Percentiles rank a stretch among this genome's conserved stretches.
Evolutionary conservation across 2,113 vertebrate species (phyloP).

Genomic region (Neopipo cinnamomea): DNA sequence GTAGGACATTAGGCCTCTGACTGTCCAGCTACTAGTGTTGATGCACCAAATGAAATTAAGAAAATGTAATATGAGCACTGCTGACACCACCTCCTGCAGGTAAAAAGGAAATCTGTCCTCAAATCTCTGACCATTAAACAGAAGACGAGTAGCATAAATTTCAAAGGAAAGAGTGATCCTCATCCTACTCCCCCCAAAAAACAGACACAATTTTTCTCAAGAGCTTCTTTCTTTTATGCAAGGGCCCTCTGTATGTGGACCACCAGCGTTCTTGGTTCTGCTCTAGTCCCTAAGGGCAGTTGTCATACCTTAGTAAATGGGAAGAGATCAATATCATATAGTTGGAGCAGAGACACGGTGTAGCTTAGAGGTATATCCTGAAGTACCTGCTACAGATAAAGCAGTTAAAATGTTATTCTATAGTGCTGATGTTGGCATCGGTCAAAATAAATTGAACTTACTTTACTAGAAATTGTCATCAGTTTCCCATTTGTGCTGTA

Average conservation of each 20-base stretch:
- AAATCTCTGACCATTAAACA: background rate
- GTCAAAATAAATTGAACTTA: slow-evolving; percentile 20
- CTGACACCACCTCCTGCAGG: background rate
- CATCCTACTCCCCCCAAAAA: background rate
- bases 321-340: background rate
- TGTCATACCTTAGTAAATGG: background rate
- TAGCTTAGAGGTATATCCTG: background rate
- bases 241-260: background rate
- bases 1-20: background rate
- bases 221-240: background rate
- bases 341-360: background rate
- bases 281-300: background rate
- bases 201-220: background rate
- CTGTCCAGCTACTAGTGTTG: background rate
- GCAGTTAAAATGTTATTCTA: background rate
- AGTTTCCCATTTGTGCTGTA: slow-evolving; percentile 55
- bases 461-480: slow-evolving; percentile 21
- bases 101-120: background rate
- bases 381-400: background rate
- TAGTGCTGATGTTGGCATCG: background rate
- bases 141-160: background rate
- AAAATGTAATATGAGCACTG: background rate
- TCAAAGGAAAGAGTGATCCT: background rate
- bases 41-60: background rate
- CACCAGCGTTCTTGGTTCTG: background rate